Conservation (phyloP, 2,797 vertebrate species). For the Hephaestus fuliginosus region DNA sequence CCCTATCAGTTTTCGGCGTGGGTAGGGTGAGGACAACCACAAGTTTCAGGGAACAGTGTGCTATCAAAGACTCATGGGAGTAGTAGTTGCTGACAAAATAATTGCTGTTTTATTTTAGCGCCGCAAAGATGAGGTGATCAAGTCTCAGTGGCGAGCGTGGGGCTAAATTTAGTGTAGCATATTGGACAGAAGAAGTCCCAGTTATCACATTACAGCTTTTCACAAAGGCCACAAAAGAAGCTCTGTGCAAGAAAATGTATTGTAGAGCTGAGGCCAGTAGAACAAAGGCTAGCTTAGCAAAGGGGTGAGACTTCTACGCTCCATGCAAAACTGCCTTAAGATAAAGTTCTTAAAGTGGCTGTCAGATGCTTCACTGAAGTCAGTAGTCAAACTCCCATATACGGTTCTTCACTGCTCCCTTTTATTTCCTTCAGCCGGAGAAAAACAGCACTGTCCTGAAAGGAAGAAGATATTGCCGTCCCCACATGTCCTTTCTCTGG, state of each 20-base stretch:
- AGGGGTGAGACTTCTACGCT: slow-evolving; percentile 51
- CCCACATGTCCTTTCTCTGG: slow-evolving; percentile 33
- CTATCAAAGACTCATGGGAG: slow-evolving; percentile 38
- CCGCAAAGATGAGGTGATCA: slow-evolving; percentile 54
- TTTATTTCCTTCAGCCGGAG: slow-evolving; percentile 53
- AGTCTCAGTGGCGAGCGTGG: slow-evolving; percentile 19
- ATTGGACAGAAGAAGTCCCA: slow-evolving; percentile 25
- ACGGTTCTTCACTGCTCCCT: slow-evolving; percentile 42
- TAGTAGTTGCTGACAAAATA: slow-evolving; percentile 52
- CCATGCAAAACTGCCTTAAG: slow-evolving; percentile 71
- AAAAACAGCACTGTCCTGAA: slow-evolving; percentile 52
- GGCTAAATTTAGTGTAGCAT: slow-evolving; percentile 54
- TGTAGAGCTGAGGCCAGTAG: slow-evolving; percentile 52
- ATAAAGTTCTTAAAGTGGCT: slow-evolving; percentile 74
- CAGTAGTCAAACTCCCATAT: slow-evolving; percentile 39
- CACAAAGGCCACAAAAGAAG: slow-evolving; percentile 55
- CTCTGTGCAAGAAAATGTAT: slow-evolving; percentile 43
- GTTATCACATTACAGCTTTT: slow-evolving; percentile 54
- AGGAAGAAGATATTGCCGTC: slow-evolving; percentile 42
- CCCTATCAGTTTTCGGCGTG: slow-evolving; percentile 34
- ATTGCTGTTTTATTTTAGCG: slow-evolving; percentile 51
- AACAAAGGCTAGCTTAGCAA: slow-evolving; percentile 60
- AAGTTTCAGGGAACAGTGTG: slow-evolving; percentile 39
- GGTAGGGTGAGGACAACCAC: slow-evolving; percentile 31
- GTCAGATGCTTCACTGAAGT: slow-evolving; percentile 60